A percentile compares a stretch with the other conserved stretches of the same genome.
These are phyloP conservation scores for Podocnemis expansa DNA, from an alignment of 2,113 vertebrate species.

Conservation along the genomic window DNA sequence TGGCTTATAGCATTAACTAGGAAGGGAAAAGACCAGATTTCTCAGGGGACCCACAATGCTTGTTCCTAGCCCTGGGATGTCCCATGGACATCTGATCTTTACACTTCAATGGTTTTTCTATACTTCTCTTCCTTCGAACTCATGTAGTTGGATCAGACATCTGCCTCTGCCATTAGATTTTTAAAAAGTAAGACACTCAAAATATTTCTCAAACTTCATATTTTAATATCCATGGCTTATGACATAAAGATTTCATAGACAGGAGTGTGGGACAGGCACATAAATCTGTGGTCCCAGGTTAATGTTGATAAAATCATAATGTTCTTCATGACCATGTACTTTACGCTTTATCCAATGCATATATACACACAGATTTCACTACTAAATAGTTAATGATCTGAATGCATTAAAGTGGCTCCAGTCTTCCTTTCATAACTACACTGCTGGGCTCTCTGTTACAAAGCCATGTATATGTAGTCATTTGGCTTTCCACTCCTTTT, in stretches of 20 bases:
- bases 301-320: rapidly evolving
- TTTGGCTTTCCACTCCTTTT: neutral
- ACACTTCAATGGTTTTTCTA: no score
- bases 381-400: neutral
- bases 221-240: neutral
- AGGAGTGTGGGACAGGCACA: neutral
- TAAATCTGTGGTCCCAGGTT: neutral
- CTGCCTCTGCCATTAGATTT: no score
- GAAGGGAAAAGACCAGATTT: neutral
- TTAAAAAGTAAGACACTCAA: neutral
- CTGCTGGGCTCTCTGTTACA: no score
- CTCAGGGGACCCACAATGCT: rapidly evolving
- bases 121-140: no score
- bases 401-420: neutral
- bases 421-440: neutral
- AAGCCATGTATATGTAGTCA: neutral
- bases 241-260: rapidly evolving
- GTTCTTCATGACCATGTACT: neutral
- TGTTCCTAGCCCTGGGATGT: no score
- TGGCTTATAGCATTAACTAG: neutral
- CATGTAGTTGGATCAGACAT: rapidly evolving
- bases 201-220: neutral
- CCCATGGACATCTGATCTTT: neutral
- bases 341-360: neutral
- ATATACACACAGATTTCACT: neutral